These are phyloP conservation scores for Hydra vulgaris DNA, from an alignment of 30 jellyfish, hydroid and myxozoan genomes.

Conservation along the genomic window DNA sequence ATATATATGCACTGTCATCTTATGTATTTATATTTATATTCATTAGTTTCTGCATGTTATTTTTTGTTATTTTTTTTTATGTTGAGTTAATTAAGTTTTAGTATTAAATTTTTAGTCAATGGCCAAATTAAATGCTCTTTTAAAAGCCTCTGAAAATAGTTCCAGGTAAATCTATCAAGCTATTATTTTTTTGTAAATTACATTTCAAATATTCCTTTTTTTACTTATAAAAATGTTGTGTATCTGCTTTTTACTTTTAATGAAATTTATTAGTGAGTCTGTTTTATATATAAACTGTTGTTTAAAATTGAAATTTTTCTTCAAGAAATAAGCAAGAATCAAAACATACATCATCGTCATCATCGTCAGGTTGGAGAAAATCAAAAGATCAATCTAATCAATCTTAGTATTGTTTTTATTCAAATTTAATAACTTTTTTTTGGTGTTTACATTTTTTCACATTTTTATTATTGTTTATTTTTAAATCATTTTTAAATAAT, in stretches of 20 bases:
- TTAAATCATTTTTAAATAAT: no score
- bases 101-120: slow-evolving; percentile 40
- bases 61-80: no score
- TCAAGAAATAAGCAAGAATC: not conserved
- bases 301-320: no score
- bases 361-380: slow-evolving; percentile 35
- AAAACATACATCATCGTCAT: not conserved
- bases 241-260: not conserved
- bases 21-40: no score
- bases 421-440: no score
- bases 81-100: not conserved
- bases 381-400: not conserved
- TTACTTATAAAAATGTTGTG: no score
- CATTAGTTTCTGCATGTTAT: no score
- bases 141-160: slow-evolving; percentile 43
- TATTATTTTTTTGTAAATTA: not conserved
- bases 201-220: no score
- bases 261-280: not conserved
- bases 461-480: no score
- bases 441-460: no score
- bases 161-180: slow-evolving; percentile 27
- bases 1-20: no score
- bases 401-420: not conserved
- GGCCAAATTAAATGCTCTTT: slow-evolving; percentile 60
- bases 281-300: not conserved